Evolutionary conservation across 2,797 vertebrate species (phyloP).

Genomic region (Psittacula echo): DNA sequence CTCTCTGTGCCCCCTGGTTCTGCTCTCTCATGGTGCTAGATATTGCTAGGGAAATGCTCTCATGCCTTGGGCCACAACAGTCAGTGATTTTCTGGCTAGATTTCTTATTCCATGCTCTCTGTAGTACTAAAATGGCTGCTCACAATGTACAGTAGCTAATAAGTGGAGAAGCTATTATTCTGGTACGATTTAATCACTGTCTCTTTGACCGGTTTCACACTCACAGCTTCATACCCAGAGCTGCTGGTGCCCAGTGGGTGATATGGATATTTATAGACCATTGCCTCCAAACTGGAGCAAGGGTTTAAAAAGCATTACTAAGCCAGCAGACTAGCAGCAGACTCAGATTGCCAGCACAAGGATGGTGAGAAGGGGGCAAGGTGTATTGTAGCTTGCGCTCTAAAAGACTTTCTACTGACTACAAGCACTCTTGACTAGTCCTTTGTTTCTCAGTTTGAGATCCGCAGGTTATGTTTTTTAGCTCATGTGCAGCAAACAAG

Average conservation of each 20-base stretch:
- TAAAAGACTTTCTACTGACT: neutral
- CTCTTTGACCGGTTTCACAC: neutral
- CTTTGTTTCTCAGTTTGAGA: neutral
- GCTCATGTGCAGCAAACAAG: neutral
- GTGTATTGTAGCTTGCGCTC: neutral
- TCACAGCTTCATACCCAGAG: neutral
- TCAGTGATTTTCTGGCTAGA: neutral
- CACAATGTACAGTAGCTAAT: neutral
- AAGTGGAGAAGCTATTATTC: neutral
- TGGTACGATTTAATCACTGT: neutral
- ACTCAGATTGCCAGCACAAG: neutral
- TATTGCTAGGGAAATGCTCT: neutral
- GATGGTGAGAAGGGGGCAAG: neutral
- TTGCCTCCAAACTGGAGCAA: neutral
- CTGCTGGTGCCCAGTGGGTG: neutral
- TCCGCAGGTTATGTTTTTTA: neutral
- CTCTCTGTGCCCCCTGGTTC: neutral
- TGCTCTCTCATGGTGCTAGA: neutral
- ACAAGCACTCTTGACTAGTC: neutral
- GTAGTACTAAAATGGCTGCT: neutral
- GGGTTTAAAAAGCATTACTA: neutral
- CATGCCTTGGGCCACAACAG: accelerated
- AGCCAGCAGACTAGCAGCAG: neutral
- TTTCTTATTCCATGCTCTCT: neutral
- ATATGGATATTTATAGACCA: neutral